Percentiles rank a stretch among this genome's conserved stretches.
These are phyloP conservation scores for Miniopterus natalensis DNA, from an alignment of 2,113 vertebrate genomes.

Conservation along the genomic window DNA sequence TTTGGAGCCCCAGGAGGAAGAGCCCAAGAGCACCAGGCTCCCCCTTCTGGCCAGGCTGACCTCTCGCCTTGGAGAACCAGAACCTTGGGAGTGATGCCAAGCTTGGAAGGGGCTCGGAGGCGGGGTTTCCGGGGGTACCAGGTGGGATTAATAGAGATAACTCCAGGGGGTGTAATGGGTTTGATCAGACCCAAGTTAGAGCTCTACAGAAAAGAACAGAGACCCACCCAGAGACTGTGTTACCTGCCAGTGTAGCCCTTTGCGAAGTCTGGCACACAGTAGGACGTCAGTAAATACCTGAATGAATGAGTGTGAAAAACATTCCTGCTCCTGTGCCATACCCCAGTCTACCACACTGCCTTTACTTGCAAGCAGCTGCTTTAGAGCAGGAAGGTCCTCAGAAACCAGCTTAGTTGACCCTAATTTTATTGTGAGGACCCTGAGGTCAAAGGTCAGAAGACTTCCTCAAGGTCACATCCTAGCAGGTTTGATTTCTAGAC, in stretches of 20 bases:
- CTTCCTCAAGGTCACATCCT: neutral
- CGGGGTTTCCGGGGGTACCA: neutral
- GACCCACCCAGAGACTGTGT: neutral
- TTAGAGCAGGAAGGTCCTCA: neutral
- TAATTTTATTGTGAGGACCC: neutral
- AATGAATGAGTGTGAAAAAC: accelerated
- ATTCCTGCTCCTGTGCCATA: too few relatives aligned
- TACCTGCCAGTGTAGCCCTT: neutral
- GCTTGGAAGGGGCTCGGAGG: neutral
- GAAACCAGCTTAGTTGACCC: neutral
- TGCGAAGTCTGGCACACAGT: neutral
- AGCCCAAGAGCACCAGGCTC: neutral
- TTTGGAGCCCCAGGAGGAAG: neutral
- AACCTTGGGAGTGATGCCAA: neutral
- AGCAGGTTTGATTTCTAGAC: neutral
- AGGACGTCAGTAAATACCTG: neutral
- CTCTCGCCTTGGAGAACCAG: neutral
- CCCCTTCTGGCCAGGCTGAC: neutral
- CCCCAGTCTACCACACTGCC: neutral
- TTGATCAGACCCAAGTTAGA: neutral
- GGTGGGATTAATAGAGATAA: neutral
- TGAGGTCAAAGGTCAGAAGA: neutral
- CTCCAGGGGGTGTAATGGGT: accelerated
- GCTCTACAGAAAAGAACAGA: neutral
- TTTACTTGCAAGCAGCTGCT: neutral